Evolutionary conservation across 2,113 vertebrate genomes (phyloP), one percentile per base, ranked within the genome.

Genomic region (Ciconia boyciana): DNA sequence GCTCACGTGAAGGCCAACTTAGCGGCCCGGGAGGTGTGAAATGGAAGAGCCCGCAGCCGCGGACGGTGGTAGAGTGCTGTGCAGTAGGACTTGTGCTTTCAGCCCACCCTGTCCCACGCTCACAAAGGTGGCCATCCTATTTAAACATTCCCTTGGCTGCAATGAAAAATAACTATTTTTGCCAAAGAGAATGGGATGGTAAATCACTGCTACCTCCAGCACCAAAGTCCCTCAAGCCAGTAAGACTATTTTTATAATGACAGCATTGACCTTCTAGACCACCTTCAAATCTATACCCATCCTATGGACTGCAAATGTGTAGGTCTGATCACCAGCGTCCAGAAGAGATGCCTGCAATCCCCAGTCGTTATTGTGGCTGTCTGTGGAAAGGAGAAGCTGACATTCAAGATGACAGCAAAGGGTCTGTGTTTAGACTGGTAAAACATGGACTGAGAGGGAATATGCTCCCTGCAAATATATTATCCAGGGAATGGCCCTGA

Each of bases 361-460:
- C 8, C 51, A 11, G 48, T 2, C 2, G 1, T 51, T 87, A 4
- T 6, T 83, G 2, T 0, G 2, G 22, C 29, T 69, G 15, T 3
- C 21, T 64, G 44, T 69, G 41, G 52, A 65, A 83, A 90, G 28
- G 58, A 52, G 61, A 81, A 68, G 12, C 51, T 91, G 39, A 17
- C 43, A 21, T 62, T 89, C n/a, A 25, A n/a, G 55, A 49, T 32
- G 48, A 26, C 15, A 78, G 36, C 7, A 87, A 79, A 83, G 13
- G 9, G 9, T 19, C 28, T 57, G 11, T 54, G 49, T 57, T 93
- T 79, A 52, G 36, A 29, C 14, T 65, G 71, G 34, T 41, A 34
- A 68, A 90, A 77, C 11, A 44, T 3, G 25, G 41, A 51, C 14
- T 11, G 29, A 68, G 43, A 39, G 12, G n/a, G 11, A 25, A 58